A percentile compares a stretch with the other conserved stretches of the same genome.
These are phyloP conservation scores for Motacilla tschutschensis DNA, from an alignment of 2,113 vertebrate genomes.

Conservation along the genomic window DNA sequence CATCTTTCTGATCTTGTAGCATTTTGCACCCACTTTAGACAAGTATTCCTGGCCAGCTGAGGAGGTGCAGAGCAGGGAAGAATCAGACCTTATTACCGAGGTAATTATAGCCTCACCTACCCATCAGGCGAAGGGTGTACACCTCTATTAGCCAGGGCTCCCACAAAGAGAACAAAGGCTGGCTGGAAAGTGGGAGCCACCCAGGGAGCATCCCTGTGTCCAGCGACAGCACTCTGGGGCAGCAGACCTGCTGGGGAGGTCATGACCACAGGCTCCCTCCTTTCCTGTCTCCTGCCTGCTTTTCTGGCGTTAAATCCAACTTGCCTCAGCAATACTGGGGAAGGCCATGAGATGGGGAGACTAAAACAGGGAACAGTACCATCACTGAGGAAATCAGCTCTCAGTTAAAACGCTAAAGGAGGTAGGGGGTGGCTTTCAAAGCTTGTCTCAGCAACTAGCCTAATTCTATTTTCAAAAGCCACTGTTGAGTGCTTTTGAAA, in stretches of 20 bases:
- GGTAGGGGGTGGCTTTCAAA: constrained; percentile 45
- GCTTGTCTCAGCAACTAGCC: constrained; percentile 47
- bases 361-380: neutral
- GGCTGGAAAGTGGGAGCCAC: constrained; percentile 40
- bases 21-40: constrained; percentile 52
- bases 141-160: constrained; percentile 46
- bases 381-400: neutral
- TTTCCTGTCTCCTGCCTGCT: neutral
- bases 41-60: neutral
- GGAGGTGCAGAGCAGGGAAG: constrained; percentile 20
- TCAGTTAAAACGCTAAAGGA: constrained; percentile 34
- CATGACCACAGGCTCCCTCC: neutral
- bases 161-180: constrained; percentile 61
- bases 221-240: neutral
- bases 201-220: constrained; percentile 40
- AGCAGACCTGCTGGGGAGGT: constrained; percentile 26
- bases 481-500: constrained; percentile 57
- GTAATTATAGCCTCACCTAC: constrained; percentile 58
- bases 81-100: constrained; percentile 42
- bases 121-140: constrained; percentile 21
- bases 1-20: constrained; percentile 49
- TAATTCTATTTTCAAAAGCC: constrained; percentile 60
- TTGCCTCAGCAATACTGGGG: neutral
- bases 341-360: constrained; percentile 10
- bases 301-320: constrained; percentile 1